Conservation (phyloP, 2,888 invertebrate genomes). For the Schizotus pectinicornis region DNA sequence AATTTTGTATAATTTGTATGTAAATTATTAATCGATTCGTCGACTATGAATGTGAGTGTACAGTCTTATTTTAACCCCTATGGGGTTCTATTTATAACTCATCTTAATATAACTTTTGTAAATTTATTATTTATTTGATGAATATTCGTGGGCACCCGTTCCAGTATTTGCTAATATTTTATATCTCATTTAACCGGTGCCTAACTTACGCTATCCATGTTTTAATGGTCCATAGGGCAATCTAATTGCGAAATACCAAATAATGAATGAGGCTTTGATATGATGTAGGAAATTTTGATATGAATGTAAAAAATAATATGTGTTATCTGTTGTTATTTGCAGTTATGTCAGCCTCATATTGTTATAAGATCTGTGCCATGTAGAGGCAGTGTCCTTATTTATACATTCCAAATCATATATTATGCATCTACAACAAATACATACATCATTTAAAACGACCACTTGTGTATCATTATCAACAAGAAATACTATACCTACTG, state of each 20-base stretch:
- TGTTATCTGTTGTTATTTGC: conserved; percentile 45
- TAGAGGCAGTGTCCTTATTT: conserved; percentile 49
- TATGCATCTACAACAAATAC: conserved; percentile 53
- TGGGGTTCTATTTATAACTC: conserved; percentile 49
- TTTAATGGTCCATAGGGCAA: conserved; percentile 52
- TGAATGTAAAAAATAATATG: conserved; percentile 36
- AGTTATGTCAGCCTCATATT: conserved; percentile 47
- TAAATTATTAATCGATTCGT: conserved; percentile 47
- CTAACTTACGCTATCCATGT: conserved; percentile 50
- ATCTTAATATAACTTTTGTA: conserved; percentile 50
- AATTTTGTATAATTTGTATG: conserved; percentile 45
- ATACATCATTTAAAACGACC: conserved; percentile 35
- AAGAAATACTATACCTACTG: neutral
- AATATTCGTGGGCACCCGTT: conserved; percentile 38
- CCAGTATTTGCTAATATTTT: conserved; percentile 26
- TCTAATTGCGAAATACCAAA: conserved; percentile 53
- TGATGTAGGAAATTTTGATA: conserved; percentile 36
- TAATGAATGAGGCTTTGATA: conserved; percentile 49
- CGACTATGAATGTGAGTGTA: conserved; percentile 50
- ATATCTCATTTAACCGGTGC: conserved; percentile 38
- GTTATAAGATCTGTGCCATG: conserved; percentile 56
- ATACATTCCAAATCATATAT: conserved; percentile 56
- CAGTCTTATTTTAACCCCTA: conserved; percentile 53
- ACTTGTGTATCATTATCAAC: no score
- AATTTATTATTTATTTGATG: conserved; percentile 56